phyloP scores from a whole-genome alignment of 2,113 vertebrate species.

The Chaenocephalus aceratus region DNA sequence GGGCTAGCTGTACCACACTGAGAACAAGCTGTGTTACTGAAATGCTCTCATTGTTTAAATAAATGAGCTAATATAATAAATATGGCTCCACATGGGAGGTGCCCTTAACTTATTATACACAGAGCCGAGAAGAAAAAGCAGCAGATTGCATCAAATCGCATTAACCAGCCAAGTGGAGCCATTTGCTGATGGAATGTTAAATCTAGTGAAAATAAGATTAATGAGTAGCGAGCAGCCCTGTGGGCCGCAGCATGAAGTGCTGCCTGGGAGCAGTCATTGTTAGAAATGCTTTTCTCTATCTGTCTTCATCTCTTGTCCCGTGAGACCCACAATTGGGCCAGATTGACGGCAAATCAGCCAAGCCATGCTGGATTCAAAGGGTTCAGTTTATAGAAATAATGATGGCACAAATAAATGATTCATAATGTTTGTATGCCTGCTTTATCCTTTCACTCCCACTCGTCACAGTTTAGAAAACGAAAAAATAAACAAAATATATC shows the following conservation, averaged over 20 bases:
- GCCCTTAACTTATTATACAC: conserved; percentile 70
- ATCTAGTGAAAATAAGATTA: conserved; percentile 82
- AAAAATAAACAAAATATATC: not conserved
- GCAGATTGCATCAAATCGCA: conserved; percentile 79
- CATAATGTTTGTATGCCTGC: conserved; percentile 15
- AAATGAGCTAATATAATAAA: conserved; percentile 69
- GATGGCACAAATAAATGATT: conserved; percentile 23
- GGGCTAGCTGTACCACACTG: conserved; percentile 19
- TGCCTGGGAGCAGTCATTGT: conserved; percentile 64
- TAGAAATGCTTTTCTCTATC: conserved; percentile 66
- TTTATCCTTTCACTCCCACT: conserved; percentile 1
- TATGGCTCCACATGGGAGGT: conserved; percentile 59
- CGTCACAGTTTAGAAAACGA: not conserved
- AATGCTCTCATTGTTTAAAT: conserved; percentile 66
- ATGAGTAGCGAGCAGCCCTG: conserved; percentile 72
- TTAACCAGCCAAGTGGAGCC: conserved; percentile 77
- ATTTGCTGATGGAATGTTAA: conserved; percentile 80
- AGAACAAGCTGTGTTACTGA: conserved; percentile 38
- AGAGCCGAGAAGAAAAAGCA: conserved; percentile 57
- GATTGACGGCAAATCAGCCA: conserved; percentile 43
- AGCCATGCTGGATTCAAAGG: conserved; percentile 14
- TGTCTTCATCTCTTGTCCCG: conserved; percentile 63
- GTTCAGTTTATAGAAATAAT: conserved; percentile 15
- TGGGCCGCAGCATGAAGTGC: conserved; percentile 53
- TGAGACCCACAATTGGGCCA: conserved; percentile 50